Evolutionary conservation across 2,888 invertebrate species (phyloP), one percentile per base, ranked within the genome.

Genomic region (Lacanobia oleracea): DNA sequence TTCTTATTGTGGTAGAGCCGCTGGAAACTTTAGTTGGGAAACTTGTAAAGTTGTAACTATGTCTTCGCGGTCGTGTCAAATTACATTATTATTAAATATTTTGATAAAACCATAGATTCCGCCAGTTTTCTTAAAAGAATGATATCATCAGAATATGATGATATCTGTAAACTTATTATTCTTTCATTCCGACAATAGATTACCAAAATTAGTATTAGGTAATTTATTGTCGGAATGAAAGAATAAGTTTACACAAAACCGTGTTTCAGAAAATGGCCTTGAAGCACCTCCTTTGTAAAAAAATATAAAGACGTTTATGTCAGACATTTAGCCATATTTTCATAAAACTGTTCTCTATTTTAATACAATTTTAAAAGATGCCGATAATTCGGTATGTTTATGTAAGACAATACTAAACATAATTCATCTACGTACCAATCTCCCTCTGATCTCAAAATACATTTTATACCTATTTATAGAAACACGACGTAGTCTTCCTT

Each of bases 381-480:
- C 68, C 70, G 45, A 51, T 60, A 50, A 57, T 65, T 75, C 56
- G 66, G 73, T 62, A 40, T 73, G 76, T 77, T 84, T 80, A 75
- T 74, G 66, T 85, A 82, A 82, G 84, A 85, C 84, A 86, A 87
- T 85, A 86, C 81, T 77, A 66, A 70, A 75, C 66, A 72, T 73
- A 72, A 70, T 75, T 70, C 62, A 71, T 82, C 48, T 66, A 67
- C 64, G 48, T 75, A 72, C 77, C 75, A 84, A 67, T 76, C 61
- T 72, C 69, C 67, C 66, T 67, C 76, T 84, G 85, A 84, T 86
- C 87, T 85, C 83, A 83, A 82, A 78, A 77, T 75, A 79, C 59
- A 67, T 76, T 79, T 79, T 72, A 61, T 69, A 77, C 33, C 59
- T 67, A 76, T 83, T 72, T 74, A 69, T 79, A 78, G 71, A 68